Percentiles rank a stretch among this genome's conserved stretches.
phyloP scores from a whole-genome alignment of 2,888 invertebrate species.

The Copidosoma aretas region DNA sequence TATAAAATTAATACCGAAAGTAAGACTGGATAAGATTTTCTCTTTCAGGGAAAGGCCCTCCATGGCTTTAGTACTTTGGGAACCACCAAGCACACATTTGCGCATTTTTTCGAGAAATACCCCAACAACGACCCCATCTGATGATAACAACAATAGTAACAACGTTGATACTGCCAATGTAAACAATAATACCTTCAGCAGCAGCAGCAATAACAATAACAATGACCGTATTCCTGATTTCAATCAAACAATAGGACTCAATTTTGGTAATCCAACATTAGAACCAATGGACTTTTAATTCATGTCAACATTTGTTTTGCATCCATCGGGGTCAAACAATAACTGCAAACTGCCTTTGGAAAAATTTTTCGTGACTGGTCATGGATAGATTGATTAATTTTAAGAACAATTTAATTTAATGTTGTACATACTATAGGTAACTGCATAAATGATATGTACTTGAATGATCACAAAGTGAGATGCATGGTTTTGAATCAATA shows the following conservation, averaged over 20 bases:
- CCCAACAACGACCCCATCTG: constrained; percentile 41
- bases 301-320: not conserved
- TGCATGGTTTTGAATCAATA: too few relatives aligned
- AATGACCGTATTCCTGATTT: constrained; percentile 53
- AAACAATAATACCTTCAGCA: constrained; percentile 37
- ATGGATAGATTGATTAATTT: not conserved
- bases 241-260: constrained; percentile 49
- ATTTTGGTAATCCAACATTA: constrained; percentile 40
- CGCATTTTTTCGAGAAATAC: constrained; percentile 50
- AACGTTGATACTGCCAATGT: constrained; percentile 43
- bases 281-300: constrained; percentile 60
- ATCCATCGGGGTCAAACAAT: not conserved
- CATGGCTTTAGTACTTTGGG: constrained; percentile 83
- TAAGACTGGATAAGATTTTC: constrained; percentile 47
- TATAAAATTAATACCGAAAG: constrained; percentile 26
- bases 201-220: constrained; percentile 45
- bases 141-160: constrained; percentile 48
- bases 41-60: constrained; percentile 72
- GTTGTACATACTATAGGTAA: too few relatives aligned
- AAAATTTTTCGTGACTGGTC: too few relatives aligned
- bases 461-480: too few relatives aligned
- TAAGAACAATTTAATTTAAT: not conserved
- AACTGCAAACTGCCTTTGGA: not conserved
- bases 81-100: constrained; percentile 72
- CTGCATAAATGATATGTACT: too few relatives aligned